These are phyloP conservation scores for Rhagonycha fulva DNA, from an alignment of 2,888 invertebrate species.

Conservation along the genomic window DNA sequence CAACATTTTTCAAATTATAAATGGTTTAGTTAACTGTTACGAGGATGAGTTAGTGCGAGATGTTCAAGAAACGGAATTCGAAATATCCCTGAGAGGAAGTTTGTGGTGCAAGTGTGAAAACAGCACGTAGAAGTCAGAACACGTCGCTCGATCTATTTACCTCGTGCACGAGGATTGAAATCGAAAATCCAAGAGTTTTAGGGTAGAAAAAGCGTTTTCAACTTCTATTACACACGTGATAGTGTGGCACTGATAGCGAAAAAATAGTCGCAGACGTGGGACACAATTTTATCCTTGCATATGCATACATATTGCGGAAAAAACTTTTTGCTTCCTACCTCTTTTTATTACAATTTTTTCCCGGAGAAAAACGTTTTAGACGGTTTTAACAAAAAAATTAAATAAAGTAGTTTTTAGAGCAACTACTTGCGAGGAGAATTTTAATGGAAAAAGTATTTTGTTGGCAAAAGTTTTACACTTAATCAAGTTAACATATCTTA, in stretches of 20 bases:
- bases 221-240: slow-evolving; percentile 36
- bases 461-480: neutral
- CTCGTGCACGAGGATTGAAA: slow-evolving; percentile 48
- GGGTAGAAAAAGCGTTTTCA: slow-evolving; percentile 35
- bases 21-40: neutral
- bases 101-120: slow-evolving; percentile 30
- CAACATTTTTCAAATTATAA: neutral
- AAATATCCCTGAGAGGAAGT: slow-evolving; percentile 17
- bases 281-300: slow-evolving; percentile 34
- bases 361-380: neutral
- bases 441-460: slow-evolving; percentile 1
- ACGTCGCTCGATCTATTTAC: slow-evolving; percentile 50
- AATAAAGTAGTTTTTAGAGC: neutral
- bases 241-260: slow-evolving; percentile 39
- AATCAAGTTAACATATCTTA: slow-evolving; percentile 2
- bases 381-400: neutral
- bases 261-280: slow-evolving; percentile 41
- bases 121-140: slow-evolving; percentile 34
- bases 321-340: neutral
- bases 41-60: neutral
- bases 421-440: neutral
- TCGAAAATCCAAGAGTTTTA: slow-evolving; percentile 44
- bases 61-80: slow-evolving; percentile 5
- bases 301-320: slow-evolving; percentile 44
- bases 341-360: neutral